These are phyloP conservation scores for Gobiocypris rarus DNA, from an alignment of 2,113 vertebrate species.

Conservation along the genomic window DNA sequence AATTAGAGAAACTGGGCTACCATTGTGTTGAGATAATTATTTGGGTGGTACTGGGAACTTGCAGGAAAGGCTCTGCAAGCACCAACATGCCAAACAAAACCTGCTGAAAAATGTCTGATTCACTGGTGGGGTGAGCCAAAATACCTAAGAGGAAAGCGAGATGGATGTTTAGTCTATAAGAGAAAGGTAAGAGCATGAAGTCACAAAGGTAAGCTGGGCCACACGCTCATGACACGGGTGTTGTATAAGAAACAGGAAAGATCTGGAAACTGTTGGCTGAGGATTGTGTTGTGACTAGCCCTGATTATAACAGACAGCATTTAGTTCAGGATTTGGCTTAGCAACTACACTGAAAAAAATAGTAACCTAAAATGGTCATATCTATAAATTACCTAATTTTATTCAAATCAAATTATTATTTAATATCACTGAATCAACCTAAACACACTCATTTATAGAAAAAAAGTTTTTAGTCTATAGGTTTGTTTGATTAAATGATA, in stretches of 20 bases:
- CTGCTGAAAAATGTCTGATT: background rate
- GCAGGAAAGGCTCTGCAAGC: background rate
- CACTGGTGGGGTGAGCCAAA: background rate
- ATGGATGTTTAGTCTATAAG: background rate
- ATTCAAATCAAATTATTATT: too few species aligned
- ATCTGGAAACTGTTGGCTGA: background rate
- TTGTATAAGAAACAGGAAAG: background rate
- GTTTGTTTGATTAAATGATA: background rate
- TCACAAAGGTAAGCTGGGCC: slow-evolving; percentile 6
- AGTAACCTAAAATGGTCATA: too few species aligned
- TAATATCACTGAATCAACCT: too few species aligned
- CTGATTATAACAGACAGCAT: background rate
- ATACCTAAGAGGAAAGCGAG: background rate
- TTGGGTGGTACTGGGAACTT: slow-evolving; percentile 16
- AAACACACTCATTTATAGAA: too few species aligned
- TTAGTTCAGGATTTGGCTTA: background rate
- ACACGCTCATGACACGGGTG: background rate
- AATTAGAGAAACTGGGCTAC: background rate
- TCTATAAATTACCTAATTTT: too few species aligned
- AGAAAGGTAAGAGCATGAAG: background rate
- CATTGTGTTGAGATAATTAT: background rate
- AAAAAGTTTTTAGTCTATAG: background rate
- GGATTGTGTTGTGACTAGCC: background rate
- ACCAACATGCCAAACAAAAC: slow-evolving; percentile 13
- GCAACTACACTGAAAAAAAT: background rate